phyloP scores from a whole-genome alignment of 2,888 invertebrate species.

The Tortrix viridana region DNA sequence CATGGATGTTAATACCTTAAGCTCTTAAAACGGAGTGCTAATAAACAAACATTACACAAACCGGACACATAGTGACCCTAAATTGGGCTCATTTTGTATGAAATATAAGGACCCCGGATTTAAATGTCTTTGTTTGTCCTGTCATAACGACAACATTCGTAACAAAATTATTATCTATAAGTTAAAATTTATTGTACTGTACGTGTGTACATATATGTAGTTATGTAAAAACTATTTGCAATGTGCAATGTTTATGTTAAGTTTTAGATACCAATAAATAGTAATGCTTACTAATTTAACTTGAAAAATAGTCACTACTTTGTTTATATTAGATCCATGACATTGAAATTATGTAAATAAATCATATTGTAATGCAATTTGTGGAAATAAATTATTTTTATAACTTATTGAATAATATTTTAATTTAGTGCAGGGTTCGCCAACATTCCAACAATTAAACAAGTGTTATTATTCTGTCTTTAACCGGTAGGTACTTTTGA shows the following conservation, averaged over 20 bases:
- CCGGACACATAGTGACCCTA: no score
- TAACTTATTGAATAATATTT: not conserved
- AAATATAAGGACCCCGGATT: no score
- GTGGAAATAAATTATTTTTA: constrained; percentile 58
- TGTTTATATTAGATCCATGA: constrained; percentile 36
- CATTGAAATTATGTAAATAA: constrained; percentile 61
- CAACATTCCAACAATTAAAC: no score
- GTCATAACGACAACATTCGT: not conserved
- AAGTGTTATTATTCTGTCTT: no score
- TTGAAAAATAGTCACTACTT: constrained; percentile 44
- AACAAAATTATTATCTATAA: constrained; percentile 8
- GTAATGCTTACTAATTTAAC: constrained; percentile 24
- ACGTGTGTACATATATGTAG: constrained; percentile 46
- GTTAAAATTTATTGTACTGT: constrained; percentile 10
- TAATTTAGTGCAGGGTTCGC: no score
- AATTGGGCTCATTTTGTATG: no score
- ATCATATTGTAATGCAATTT: constrained; percentile 48
- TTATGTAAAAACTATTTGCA: constrained; percentile 48
- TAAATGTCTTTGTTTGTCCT: no score
- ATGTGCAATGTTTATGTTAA: constrained; percentile 42
- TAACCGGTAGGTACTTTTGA: no score
- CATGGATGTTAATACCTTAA: no score
- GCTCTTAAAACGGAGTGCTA: no score
- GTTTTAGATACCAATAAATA: constrained; percentile 30
- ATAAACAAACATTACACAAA: no score